Evolutionary conservation across 2,797 vertebrate species (phyloP), one percentile per base, ranked within the genome.

Genomic region (Petrocephalus schoutedeni): DNA sequence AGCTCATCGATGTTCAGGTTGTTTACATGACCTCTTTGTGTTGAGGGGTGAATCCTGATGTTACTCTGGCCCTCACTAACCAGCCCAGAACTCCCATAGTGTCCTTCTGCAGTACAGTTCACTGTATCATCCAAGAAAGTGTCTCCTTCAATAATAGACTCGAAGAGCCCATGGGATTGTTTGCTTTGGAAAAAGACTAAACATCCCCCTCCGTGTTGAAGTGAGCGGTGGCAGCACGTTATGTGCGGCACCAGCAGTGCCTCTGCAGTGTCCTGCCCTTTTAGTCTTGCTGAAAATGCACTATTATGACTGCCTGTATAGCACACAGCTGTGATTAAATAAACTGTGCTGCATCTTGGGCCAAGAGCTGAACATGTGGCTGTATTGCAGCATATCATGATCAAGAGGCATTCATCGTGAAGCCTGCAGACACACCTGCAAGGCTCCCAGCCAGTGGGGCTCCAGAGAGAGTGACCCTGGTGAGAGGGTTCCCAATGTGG

Each of bases 91-190:
- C 91, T 92, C 80, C 92, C 89, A 89, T 88, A 56, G 9, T 82
- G 91, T 83, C 89, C 90, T 91, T 89, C 88, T 90, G 87, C 74
- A 86, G 89, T 90, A 90, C 92, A 93, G 87, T 87, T 89, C 88
- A 87, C 88, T 74, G 77, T 45, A 83, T 49, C 88, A 88, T 90
- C 85, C 89, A 92, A 83, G 88, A 89, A 89, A 83, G 61, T 85
- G 88, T 91, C 89, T 91, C 51, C 89, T 82, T 90, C 67, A 91
- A 89, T 91, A 91, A 92, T 91, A 89, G 45, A 85, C 77, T 23
- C 4, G 54, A 16, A 56, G 82, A 28, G 89, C 59, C 53, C 88
- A 88, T 90, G 87, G 74, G 87, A 14, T 85, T 85, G 83, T 88
- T 92, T 92, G 87, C 86, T 14, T 80, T 87, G 87, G 57, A 36